Evolutionary conservation across 2,797 vertebrate genomes (phyloP).

Genomic region (Esox masquinongy): DNA sequence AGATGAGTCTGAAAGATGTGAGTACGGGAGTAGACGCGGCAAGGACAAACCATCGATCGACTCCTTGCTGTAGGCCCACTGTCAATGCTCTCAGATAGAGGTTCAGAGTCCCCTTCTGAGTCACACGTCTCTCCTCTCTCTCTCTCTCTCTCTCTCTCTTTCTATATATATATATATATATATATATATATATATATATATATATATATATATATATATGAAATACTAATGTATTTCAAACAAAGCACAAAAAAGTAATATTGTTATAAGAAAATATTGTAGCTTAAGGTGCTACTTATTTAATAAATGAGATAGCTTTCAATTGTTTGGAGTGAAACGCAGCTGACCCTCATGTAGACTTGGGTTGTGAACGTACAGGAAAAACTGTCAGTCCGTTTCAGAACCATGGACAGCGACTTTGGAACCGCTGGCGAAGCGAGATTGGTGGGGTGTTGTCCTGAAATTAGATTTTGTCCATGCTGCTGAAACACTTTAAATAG

Average conservation of each 20-base stretch:
- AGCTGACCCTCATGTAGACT: not conserved
- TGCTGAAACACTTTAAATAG: not conserved
- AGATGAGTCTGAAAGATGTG: conserved; percentile 49
- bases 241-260: not conserved
- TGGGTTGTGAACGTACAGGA: not conserved
- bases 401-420: conserved; percentile 11
- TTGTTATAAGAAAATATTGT: not conserved
- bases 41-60: conserved; percentile 70
- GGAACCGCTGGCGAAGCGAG: not conserved
- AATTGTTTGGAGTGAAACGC: not conserved
- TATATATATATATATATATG: too few relatives aligned
- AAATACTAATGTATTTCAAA: too few relatives aligned
- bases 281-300: not conserved
- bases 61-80: conserved; percentile 25
- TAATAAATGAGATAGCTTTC: not conserved
- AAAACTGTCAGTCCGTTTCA: conserved; percentile 8
- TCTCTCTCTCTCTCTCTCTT: conserved; percentile 24
- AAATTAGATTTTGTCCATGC: not conserved
- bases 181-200: too few relatives aligned
- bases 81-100: conserved; percentile 48
- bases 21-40: conserved; percentile 59
- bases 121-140: conserved; percentile 30
- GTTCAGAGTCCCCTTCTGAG: conserved; percentile 53
- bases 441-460: not conserved
- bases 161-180: not conserved